Base-by-base conservation (phyloP, 2,888 invertebrate species). In the Elaeidobius kamerunicus region DNA sequence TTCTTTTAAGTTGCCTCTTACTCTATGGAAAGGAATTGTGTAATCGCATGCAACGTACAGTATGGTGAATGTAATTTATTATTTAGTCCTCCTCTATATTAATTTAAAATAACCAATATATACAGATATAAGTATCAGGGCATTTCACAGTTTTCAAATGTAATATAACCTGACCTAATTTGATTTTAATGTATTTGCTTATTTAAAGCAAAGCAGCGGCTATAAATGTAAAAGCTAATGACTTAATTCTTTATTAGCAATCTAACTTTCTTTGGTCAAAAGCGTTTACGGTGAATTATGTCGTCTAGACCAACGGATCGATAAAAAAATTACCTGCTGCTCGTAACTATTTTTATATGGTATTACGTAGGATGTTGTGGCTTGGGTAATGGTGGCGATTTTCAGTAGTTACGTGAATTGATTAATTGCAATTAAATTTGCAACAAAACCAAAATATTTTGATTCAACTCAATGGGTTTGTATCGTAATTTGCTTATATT, bases 1-100 rank as follows among this genome's bases (percentile, higher is more conserved):
- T 58, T 53, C 47, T 43, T 42, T 32, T 14, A 44, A 15, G 28
- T 28, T 20, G 52, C 38, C 47, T 35, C 43, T 48, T 48, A 48
- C 53, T 34, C 23, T 43, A 48, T 48, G 46, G 52, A n/a, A n/a
- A n/a, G n/a, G n/a, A n/a, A n/a, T n/a, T n/a, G n/a, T n/a, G n/a
- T n/a, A n/a, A n/a, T n/a, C n/a, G n/a, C n/a, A n/a, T 52, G 52
- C 39, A 52, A 52, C 40, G 23, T 32, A 30, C 11, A 30, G 30
- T 3, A 30, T 11, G 12, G 30, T 4, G 11, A 30, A 30, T 30
- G 30, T 30, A n/a, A 30, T 30, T 30, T 30, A 30, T 30, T n/a
- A n/a, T n/a, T n/a, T n/a, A 12, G 9, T 30, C 11, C 5, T 30
- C 11, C 30, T 30, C 9, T 30, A 23, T 23, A 23, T 23, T 23